Evolutionary conservation across 2,113 vertebrate species (phyloP).

Genomic region (Gavialis gangeticus): DNA sequence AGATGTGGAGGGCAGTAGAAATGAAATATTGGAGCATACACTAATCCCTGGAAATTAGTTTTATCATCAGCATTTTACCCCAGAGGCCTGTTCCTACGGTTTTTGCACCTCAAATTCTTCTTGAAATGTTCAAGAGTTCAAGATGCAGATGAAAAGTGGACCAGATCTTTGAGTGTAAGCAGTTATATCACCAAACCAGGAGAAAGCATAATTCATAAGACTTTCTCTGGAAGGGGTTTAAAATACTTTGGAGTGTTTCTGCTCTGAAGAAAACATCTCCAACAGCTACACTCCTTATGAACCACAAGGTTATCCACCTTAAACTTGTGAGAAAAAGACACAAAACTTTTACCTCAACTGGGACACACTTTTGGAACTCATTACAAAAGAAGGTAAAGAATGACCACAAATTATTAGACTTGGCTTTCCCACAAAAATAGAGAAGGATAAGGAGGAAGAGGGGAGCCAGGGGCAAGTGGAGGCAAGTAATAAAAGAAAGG

Average conservation of each 20-base stretch:
- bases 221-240: neutral
- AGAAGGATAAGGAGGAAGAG: neutral
- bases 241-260: slow-evolving; percentile 15
- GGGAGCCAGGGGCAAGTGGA: neutral
- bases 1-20: no score
- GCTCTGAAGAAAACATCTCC: neutral
- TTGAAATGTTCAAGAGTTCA: neutral
- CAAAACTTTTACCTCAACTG: neutral
- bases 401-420: neutral
- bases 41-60: slow-evolving; percentile 24
- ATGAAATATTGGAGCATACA: neutral
- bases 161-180: neutral
- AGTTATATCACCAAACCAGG: neutral
- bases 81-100: neutral
- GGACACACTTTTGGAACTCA: neutral
- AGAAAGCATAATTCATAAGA: neutral
- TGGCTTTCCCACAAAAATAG: neutral
- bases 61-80: neutral
- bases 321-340: neutral
- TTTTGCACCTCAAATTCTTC: neutral
- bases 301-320: neutral
- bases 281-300: neutral
- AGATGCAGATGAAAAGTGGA: neutral
- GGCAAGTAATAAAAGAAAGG: neutral
- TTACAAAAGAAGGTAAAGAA: neutral